Conservation (phyloP, 2,797 vertebrate genomes). For the Muscicapa comitata region DNA sequence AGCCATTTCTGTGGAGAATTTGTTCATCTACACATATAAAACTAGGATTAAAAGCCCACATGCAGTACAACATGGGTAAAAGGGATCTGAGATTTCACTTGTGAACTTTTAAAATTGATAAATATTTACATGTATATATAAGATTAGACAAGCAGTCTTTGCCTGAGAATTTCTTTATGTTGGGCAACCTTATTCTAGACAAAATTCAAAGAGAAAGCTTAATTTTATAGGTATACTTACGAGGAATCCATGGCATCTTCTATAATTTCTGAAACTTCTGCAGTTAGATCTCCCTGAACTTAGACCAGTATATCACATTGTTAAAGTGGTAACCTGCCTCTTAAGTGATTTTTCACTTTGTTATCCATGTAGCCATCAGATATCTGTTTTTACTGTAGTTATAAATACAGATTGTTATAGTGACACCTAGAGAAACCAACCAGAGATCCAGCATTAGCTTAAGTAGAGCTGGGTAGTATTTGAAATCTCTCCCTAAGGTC, state of each 20-base stretch:
- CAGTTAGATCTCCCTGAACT: not conserved
- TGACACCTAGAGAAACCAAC: constrained; percentile 25
- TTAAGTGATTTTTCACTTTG: not conserved
- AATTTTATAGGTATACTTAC: not conserved
- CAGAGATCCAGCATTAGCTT: not conserved
- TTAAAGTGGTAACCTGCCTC: not conserved
- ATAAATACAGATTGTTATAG: not conserved
- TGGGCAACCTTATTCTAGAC: not conserved
- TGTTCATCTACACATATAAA: not conserved
- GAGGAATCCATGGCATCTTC: not conserved
- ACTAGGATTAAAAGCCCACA: not conserved
- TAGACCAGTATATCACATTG: not conserved
- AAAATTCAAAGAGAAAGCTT: not conserved
- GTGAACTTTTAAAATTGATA: not conserved
- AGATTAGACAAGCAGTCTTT: not conserved
- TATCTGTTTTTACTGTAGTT: not conserved
- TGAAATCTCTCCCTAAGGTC: not conserved
- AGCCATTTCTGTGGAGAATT: not conserved
- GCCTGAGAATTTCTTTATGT: not conserved
- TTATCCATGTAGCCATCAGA: not conserved
- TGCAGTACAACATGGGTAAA: not conserved
- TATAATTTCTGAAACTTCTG: not conserved
- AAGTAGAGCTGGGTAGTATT: not conserved
- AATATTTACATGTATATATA: not conserved
- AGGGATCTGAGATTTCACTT: not conserved